These are phyloP conservation scores for Mya arenaria DNA, from an alignment of 1,140 invertebrate genomes.

Conservation along the genomic window DNA sequence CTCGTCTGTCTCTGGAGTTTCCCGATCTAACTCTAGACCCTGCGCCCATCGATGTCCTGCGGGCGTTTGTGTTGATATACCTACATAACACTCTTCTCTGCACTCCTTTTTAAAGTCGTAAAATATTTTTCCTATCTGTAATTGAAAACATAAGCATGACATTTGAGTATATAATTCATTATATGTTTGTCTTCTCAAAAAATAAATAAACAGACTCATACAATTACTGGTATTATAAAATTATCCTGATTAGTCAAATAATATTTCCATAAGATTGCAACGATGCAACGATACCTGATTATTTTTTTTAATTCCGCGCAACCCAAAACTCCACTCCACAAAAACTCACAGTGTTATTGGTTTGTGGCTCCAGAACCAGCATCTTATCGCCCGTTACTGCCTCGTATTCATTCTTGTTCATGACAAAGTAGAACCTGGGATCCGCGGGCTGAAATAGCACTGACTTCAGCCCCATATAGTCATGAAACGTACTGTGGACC, in stretches of 20 bases:
- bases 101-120: conserved; percentile 89
- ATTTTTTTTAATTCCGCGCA: too few relatives aligned
- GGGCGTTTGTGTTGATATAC: conserved; percentile 83
- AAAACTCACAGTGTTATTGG: conserved; percentile 77
- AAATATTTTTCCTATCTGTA: conserved; percentile 84
- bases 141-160: conserved; percentile 46
- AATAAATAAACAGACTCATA: too few relatives aligned
- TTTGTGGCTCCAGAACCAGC: conserved; percentile 72
- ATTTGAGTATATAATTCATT: too few relatives aligned
- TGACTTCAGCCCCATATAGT: conserved; percentile 85
- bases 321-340: too few relatives aligned
- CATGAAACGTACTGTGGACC: conserved; percentile 88
- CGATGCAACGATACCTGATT: too few relatives aligned
- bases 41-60: conserved; percentile 88
- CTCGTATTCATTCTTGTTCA: conserved; percentile 58
- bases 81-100: conserved; percentile 89
- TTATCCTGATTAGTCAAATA: too few relatives aligned
- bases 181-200: too few relatives aligned
- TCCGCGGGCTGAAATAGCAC: conserved; percentile 79
- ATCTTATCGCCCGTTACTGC: background rate
- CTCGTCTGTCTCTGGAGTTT: conserved; percentile 82
- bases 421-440: conserved; percentile 77
- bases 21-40: conserved; percentile 84
- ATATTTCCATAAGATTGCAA: too few relatives aligned
- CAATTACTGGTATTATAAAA: too few relatives aligned